These are phyloP conservation scores for Corythornis vintsioides DNA, from an alignment of 2,113 vertebrate species.

Conservation along the genomic window DNA sequence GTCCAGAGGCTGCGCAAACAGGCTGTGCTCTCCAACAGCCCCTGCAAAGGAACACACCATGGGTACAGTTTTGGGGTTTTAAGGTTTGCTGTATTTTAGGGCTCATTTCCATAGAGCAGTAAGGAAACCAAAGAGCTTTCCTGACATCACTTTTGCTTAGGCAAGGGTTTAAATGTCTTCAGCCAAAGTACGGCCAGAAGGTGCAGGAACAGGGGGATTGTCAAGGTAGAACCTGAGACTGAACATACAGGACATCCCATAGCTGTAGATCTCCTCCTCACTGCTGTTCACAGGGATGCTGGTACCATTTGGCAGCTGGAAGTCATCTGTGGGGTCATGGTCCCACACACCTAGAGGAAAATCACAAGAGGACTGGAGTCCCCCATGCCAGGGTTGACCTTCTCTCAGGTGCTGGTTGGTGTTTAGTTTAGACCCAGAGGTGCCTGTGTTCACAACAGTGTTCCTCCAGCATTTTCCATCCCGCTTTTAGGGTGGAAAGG, in stretches of 20 bases:
- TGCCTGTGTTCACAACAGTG: not conserved
- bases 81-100: not conserved
- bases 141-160: not conserved
- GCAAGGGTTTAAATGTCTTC: not conserved
- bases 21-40: not conserved
- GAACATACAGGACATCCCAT: constrained; percentile 57
- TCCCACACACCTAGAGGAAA: constrained; percentile 51
- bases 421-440: not conserved
- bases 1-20: constrained; percentile 26
- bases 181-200: not conserved
- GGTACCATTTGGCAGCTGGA: constrained; percentile 33
- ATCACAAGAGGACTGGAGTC: not conserved
- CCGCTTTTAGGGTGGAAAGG: not conserved
- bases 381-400: not conserved
- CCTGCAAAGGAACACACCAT: constrained; percentile 20
- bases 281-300: constrained; percentile 45
- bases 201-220: fast-evolving
- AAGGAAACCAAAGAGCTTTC: not conserved
- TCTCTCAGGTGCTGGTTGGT: not conserved
- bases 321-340: not conserved
- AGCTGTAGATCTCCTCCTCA: constrained; percentile 40
- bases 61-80: not conserved
- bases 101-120: fast-evolving
- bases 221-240: not conserved
- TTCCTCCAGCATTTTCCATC: not conserved